These are phyloP conservation scores for Drosophila insularis DNA, from an alignment of 1,140 invertebrate genomes.

Conservation along the genomic window DNA sequence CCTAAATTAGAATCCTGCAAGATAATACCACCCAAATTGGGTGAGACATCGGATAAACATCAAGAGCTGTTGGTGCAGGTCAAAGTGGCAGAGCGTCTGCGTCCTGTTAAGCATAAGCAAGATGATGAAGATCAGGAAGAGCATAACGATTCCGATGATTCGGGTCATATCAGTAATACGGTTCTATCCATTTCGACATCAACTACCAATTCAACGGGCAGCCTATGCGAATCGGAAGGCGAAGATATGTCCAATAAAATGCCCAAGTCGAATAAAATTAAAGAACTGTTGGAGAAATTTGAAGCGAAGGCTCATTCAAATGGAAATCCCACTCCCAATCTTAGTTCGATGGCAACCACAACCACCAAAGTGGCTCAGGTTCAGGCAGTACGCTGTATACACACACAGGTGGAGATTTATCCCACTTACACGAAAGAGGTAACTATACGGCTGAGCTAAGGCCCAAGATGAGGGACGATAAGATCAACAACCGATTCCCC, in stretches of 20 bases:
- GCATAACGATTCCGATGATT: conserved; percentile 87
- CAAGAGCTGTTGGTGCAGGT: conserved; percentile 73
- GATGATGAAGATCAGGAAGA: conserved; percentile 18
- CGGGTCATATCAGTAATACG: conserved; percentile 88
- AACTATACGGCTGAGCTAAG: conserved; percentile 75
- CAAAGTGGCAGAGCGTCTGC: conserved; percentile 62
- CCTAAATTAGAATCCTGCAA: conserved; percentile 76
- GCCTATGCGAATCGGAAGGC: conserved; percentile 66
- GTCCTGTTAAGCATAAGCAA: conserved; percentile 33
- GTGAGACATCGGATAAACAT: conserved; percentile 75
- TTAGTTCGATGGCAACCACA: conserved; percentile 41
- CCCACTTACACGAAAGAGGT: conserved; percentile 81
- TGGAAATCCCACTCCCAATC: neutral
- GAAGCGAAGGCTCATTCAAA: conserved; percentile 38
- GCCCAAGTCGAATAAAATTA: conserved; percentile 60
- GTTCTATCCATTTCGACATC: conserved; percentile 56
- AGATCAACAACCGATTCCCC: conserved; percentile 22
- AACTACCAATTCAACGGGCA: conserved; percentile 62
- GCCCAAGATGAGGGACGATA: conserved; percentile 4
- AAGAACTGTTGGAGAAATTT: conserved; percentile 69
- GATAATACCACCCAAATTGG: conserved; percentile 77
- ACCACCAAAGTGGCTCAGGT: conserved; percentile 68
- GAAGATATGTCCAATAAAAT: conserved; percentile 24
- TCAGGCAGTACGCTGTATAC: conserved; percentile 72
- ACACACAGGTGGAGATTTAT: conserved; percentile 78